These are phyloP conservation scores for Piscicola geometra DNA, from an alignment of 2,888 invertebrate species.

Conservation along the genomic window DNA sequence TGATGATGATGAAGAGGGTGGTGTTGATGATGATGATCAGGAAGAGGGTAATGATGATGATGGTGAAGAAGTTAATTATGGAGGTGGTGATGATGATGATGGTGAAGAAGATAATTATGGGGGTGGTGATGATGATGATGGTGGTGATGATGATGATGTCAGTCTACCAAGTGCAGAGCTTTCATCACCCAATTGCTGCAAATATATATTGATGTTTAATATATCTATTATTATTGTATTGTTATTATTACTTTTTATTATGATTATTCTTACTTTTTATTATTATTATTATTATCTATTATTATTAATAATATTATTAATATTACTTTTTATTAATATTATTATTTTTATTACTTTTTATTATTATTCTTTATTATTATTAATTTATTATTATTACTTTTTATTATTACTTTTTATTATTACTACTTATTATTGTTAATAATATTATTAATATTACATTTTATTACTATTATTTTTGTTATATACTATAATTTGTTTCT, in stretches of 20 bases:
- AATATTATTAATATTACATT: background rate
- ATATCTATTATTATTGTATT: background rate
- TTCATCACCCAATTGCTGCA: no score
- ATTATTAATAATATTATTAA: background rate
- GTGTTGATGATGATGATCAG: no score
- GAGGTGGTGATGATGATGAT: no score
- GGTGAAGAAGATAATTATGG: no score
- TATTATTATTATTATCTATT: background rate
- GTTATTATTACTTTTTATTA: background rate
- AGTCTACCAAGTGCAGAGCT: no score
- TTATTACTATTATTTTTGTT: background rate
- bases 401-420: conserved; percentile 8
- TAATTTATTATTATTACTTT: background rate
- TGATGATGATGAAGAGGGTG: no score
- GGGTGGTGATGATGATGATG: no score
- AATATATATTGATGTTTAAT: no score
- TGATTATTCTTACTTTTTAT: background rate
- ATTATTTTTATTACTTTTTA: background rate
- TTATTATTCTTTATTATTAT: conserved; percentile 4
- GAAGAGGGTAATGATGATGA: no score
- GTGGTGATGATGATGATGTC: no score
- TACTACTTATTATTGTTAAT: background rate
- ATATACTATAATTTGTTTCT: background rate
- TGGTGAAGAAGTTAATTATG: no score
- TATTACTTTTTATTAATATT: background rate